Evolutionary conservation across 2,797 vertebrate species (phyloP).

Genomic region (Megalops cyprinoides): DNA sequence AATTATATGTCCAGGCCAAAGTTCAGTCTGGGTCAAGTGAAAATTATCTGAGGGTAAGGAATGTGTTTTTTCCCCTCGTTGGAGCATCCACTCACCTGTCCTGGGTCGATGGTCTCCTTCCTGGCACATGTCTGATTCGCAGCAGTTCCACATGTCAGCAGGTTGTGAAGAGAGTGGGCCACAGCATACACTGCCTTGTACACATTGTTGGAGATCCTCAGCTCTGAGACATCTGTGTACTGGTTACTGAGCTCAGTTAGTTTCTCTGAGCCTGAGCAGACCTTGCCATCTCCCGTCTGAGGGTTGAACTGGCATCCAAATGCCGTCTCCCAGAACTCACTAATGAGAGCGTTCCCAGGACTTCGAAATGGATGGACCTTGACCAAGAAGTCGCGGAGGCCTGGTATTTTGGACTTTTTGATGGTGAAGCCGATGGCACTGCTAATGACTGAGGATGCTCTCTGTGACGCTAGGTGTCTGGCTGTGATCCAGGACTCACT

Average conservation of each 20-base stretch:
- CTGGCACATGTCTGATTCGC: conserved; percentile 48
- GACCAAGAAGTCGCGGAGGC: conserved; percentile 68
- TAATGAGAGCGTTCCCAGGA: conserved; percentile 60
- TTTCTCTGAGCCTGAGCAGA: conserved; percentile 69
- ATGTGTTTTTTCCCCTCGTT: neutral
- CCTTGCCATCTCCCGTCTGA: conserved; percentile 20
- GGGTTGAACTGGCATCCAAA: conserved; percentile 68
- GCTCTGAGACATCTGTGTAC: conserved; percentile 73
- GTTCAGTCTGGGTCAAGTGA: too few relatives aligned
- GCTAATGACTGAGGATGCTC: conserved; percentile 59
- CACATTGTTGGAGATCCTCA: conserved; percentile 75
- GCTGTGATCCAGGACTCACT: conserved; percentile 79
- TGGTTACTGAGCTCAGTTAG: conserved; percentile 60
- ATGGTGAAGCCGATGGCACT: conserved; percentile 75
- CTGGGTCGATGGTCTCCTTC: conserved; percentile 47
- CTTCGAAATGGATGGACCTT: conserved; percentile 63
- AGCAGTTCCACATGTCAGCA: conserved; percentile 54
- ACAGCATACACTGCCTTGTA: conserved; percentile 74
- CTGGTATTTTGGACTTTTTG: conserved; percentile 64
- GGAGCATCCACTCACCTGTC: conserved; percentile 55
- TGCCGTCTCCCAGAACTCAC: conserved; percentile 72
- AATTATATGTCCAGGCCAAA: too few relatives aligned
- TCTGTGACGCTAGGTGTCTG: conserved; percentile 59
- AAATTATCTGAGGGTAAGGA: too few relatives aligned
- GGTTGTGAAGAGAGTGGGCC: conserved; percentile 65